phyloP scores from a whole-genome alignment of 2,888 invertebrate species.

The Callyntrura sp. region DNA sequence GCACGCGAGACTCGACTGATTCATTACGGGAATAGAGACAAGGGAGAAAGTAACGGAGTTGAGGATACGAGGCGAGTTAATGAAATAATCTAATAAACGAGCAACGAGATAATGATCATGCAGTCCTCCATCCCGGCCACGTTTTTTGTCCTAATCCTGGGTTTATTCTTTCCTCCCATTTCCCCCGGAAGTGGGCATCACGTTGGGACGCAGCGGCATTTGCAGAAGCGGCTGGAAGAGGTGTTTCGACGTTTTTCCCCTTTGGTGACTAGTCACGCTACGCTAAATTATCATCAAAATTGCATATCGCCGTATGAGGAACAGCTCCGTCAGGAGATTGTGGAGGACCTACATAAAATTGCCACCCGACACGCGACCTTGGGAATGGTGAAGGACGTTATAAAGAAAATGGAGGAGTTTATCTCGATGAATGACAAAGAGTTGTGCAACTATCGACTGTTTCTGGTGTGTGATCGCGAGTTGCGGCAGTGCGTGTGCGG shows the following conservation, averaged over 20 bases:
- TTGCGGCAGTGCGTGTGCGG: slow-evolving; percentile 71
- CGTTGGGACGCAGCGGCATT: slow-evolving; percentile 56
- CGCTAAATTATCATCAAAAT: slow-evolving; percentile 57
- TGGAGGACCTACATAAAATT: slow-evolving; percentile 68
- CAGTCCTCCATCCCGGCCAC: slow-evolving; percentile 47
- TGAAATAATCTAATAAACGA: background rate
- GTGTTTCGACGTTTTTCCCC: slow-evolving; percentile 72
- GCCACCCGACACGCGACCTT: slow-evolving; percentile 51
- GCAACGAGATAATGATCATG: background rate
- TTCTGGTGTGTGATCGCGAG: slow-evolving; percentile 65
- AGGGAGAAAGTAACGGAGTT: background rate
- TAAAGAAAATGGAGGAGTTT: slow-evolving; percentile 73
- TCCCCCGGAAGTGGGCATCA: slow-evolving; percentile 71
- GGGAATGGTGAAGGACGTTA: slow-evolving; percentile 59
- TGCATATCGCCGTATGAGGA: slow-evolving; percentile 75
- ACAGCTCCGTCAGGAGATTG: slow-evolving; percentile 69
- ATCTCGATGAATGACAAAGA: slow-evolving; percentile 76
- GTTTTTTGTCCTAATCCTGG: slow-evolving; percentile 52
- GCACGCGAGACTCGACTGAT: slow-evolving; percentile 11
- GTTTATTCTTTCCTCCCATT: slow-evolving; percentile 59
- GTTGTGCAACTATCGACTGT: slow-evolving; percentile 67
- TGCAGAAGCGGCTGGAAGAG: slow-evolving; percentile 67
- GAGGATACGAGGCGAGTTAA: too few species aligned
- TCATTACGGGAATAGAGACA: background rate
- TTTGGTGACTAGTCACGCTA: slow-evolving; percentile 69